Evolutionary conservation across 2,797 vertebrate genomes (phyloP), one percentile per base, ranked within the genome.

Genomic region (Pseudomugil gertrudae): DNA sequence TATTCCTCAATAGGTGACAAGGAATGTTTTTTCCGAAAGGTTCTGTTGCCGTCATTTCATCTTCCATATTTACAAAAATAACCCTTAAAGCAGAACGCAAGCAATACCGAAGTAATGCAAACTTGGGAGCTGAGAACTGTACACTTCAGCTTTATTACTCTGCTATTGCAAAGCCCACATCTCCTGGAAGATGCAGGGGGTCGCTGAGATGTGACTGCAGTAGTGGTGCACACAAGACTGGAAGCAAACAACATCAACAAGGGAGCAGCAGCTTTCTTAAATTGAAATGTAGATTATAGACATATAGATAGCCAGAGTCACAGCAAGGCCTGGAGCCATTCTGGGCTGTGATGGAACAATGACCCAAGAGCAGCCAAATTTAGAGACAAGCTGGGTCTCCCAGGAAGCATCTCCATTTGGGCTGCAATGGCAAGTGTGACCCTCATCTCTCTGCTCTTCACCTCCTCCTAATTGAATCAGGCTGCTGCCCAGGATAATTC

Each of bases 401-500:
- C 17, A 84, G 90, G 92, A 92, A 87, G 76, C 78, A 69, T 85
- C 85, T 85, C 78, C 67, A 84, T 91, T 93, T 87, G 84, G 89
- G 80, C 87, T 76, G 89, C 81, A 89, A 87, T 77, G 86, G 72
- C 85, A 79, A 84, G 84, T 68, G 76, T 90, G 90, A 92, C 90
- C 90, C 90, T 90, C 87, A 92, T 92, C 91, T 90, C 76, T 66
- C 72, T 69, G 85, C 86, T 88, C 79, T 87, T 93, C 91, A 93
- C 91, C 92, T 92, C 81, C 65, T 21, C 59, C 89, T 93, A 94
- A 95, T 93, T 93, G 91, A 92, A 93, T 93, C 87, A 86, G 86
- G 85, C 84, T 81, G 73, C 88, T 74, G 85, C 83, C 75, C 74
- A 71, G 79, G 88, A 90, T 87, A 87, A 83, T 83, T 71, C 14